A percentile compares a stretch with the other conserved stretches of the same genome.
phyloP scores from a whole-genome alignment of 2,113 vertebrate genomes.

The Sinocyclocheilus grahami region DNA sequence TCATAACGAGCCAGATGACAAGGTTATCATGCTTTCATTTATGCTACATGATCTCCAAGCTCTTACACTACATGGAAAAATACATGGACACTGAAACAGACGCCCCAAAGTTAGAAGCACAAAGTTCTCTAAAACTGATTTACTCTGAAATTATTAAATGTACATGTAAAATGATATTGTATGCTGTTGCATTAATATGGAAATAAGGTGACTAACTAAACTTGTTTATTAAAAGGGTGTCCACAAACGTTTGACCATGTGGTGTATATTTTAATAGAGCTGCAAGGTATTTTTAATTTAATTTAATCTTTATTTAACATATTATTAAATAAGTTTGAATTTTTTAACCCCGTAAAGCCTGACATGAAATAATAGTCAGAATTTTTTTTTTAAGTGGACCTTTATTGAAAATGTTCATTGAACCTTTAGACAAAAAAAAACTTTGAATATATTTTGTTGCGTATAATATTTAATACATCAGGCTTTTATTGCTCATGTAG shows the following conservation, averaged over 20 bases:
- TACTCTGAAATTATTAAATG: not conserved
- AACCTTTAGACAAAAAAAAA: no score
- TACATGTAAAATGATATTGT: not conserved
- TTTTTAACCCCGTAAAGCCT: no score
- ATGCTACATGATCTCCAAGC: not conserved
- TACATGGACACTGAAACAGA: not conserved
- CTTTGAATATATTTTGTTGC: no score
- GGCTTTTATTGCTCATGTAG: no score
- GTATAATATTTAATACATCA: no score
- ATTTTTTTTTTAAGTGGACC: no score
- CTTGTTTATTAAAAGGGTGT: not conserved
- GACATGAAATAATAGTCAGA: no score
- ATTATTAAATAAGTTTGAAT: no score
- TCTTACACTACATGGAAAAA: not conserved
- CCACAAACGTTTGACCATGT: not conserved
- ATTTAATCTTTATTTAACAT: no score
- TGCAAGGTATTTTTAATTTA: no score
- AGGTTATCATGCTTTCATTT: slow-evolving; percentile 70
- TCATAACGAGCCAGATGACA: slow-evolving; percentile 81
- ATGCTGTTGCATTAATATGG: not conserved
- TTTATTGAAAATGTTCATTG: no score
- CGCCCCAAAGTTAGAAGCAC: not conserved
- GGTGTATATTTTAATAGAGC: no score
- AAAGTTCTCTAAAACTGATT: not conserved
- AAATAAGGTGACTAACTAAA: not conserved